Conservation (phyloP, 1,140 invertebrate genomes). For the Euschistus heros region DNA sequence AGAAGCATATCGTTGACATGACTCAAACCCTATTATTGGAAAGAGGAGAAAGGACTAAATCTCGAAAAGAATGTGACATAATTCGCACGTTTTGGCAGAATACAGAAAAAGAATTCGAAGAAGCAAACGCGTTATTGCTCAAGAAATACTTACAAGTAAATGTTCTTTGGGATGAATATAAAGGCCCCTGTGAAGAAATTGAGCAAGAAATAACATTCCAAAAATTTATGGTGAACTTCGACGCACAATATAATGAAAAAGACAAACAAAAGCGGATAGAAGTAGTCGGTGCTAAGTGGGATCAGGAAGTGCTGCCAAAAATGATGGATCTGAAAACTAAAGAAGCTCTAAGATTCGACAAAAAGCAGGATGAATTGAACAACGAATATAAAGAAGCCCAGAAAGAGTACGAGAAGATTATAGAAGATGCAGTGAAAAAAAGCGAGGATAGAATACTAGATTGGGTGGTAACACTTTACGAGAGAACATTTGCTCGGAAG, state of each 20-base stretch:
- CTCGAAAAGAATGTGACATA: neutral
- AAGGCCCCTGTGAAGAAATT: too few species aligned
- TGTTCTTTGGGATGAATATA: too few species aligned
- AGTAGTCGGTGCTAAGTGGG: neutral
- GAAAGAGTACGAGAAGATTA: neutral
- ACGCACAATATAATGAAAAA: neutral
- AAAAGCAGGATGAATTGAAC: conserved; percentile 1
- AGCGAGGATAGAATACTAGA: neutral
- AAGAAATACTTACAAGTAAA: neutral
- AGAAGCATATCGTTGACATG: neutral
- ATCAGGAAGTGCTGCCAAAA: neutral
- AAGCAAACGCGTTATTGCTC: neutral
- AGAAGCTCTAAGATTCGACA: neutral
- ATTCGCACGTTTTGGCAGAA: neutral
- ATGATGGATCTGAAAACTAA: neutral
- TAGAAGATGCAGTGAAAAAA: neutral
- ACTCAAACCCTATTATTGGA: neutral
- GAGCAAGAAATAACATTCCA: too few species aligned
- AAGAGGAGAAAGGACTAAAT: neutral
- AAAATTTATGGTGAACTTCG: too few species aligned
- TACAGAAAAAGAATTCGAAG: neutral
- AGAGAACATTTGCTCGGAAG: too few species aligned
- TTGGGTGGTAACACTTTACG: too few species aligned
- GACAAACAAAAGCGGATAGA: neutral
- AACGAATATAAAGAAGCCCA: neutral